These are phyloP conservation scores for Nowickia ferox DNA, from an alignment of 2,888 invertebrate species.

Conservation along the genomic window DNA sequence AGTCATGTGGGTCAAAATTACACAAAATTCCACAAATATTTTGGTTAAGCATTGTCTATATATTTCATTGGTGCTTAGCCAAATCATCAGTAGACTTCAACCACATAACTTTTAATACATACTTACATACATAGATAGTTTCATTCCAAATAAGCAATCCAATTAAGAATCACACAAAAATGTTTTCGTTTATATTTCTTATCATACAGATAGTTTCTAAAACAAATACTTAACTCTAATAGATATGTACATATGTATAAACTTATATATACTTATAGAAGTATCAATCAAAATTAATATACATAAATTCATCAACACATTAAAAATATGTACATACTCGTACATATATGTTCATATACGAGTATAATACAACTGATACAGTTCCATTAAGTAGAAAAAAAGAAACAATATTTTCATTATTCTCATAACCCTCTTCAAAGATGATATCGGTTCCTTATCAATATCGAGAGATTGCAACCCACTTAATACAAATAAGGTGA, in stretches of 20 bases:
- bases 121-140: slow-evolving; percentile 4
- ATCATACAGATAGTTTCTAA: slow-evolving; percentile 22
- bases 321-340: neutral
- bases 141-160: slow-evolving; percentile 26
- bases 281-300: neutral
- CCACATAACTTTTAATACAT: no score
- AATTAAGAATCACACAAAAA: slow-evolving; percentile 34
- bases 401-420: neutral
- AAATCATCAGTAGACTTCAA: no score
- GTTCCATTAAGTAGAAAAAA: neutral
- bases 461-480: neutral
- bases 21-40: no score
- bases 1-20: no score
- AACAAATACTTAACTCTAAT: neutral
- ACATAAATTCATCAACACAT: neutral
- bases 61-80: no score
- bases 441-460: slow-evolving; percentile 16
- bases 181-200: slow-evolving; percentile 29
- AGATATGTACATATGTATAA: neutral
- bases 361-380: neutral
- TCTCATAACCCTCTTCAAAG: neutral
- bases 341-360: no score
- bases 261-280: neutral
- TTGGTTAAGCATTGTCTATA: no score
- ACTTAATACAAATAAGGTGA: neutral